These are phyloP conservation scores for Trinorchestia longiramus DNA, from an alignment of 1,140 invertebrate species.

Conservation along the genomic window DNA sequence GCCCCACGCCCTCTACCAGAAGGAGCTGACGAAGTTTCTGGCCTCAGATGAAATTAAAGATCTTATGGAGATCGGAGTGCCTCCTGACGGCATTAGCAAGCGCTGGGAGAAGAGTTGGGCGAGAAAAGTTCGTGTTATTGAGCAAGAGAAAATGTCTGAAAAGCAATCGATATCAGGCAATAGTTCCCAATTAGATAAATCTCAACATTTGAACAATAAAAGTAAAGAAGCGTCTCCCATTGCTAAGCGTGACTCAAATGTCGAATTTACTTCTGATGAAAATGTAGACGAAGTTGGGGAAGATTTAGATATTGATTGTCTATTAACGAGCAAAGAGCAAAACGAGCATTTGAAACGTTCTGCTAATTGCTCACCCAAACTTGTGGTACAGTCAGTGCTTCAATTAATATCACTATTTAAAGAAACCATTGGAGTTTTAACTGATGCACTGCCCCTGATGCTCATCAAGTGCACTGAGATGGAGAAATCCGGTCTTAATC, in stretches of 20 bases:
- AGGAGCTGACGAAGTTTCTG: background rate
- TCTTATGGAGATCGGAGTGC: background rate
- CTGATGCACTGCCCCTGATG: background rate
- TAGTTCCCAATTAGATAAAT: background rate
- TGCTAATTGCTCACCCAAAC: background rate
- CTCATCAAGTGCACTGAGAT: background rate
- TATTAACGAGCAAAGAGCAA: background rate
- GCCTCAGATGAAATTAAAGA: background rate
- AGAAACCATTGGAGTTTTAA: background rate
- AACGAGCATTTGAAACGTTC: background rate
- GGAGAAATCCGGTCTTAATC: background rate
- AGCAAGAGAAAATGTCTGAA: background rate
- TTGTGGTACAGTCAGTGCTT: background rate
- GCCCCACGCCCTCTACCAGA: background rate
- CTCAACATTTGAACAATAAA: background rate
- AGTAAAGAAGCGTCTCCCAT: background rate
- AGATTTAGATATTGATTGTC: slow-evolving; percentile 3
- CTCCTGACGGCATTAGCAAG: background rate
- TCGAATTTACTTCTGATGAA: background rate
- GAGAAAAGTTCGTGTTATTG: background rate
- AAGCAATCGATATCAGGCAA: background rate
- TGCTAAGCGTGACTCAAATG: background rate
- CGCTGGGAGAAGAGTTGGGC: background rate
- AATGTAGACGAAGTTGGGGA: slow-evolving; percentile 11
- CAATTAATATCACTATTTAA: background rate